Evolutionary conservation across 2,797 vertebrate genomes (phyloP).

Genomic region (Nyctibius grandis): DNA sequence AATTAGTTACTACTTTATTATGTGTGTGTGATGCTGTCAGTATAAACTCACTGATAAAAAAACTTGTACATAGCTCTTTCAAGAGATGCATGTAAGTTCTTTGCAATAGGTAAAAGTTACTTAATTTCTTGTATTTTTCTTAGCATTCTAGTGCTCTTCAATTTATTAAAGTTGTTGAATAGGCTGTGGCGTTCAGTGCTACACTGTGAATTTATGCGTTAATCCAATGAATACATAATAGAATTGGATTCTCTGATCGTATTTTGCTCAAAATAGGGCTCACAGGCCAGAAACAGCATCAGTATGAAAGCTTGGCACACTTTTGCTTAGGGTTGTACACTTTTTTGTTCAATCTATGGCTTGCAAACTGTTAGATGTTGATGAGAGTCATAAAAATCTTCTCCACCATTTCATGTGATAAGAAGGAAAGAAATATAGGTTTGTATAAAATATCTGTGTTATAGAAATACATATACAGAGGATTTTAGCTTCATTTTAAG

Average conservation of each 20-base stretch:
- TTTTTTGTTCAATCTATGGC: not conserved
- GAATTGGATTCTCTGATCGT: not conserved
- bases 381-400: not conserved
- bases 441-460: not conserved
- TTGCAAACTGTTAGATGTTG: not conserved
- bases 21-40: rapidly evolving
- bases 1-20: not conserved
- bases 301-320: not conserved
- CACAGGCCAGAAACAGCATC: not conserved
- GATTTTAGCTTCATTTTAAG: not conserved
- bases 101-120: not conserved
- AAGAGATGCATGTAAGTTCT: not conserved
- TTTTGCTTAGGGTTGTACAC: not conserved
- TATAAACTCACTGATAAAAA: not conserved
- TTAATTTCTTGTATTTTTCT: not conserved
- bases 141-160: not conserved
- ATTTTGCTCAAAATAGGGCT: not conserved
- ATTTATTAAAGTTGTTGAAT: not conserved
- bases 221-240: not conserved
- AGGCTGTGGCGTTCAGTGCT: not conserved
- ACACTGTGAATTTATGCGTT: not conserved
- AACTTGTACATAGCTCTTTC: not conserved
- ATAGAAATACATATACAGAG: not conserved
- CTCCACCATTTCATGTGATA: not conserved
- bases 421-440: not conserved